Conservation (phyloP, 2,888 invertebrate species). For the Clusia tigrina region DNA sequence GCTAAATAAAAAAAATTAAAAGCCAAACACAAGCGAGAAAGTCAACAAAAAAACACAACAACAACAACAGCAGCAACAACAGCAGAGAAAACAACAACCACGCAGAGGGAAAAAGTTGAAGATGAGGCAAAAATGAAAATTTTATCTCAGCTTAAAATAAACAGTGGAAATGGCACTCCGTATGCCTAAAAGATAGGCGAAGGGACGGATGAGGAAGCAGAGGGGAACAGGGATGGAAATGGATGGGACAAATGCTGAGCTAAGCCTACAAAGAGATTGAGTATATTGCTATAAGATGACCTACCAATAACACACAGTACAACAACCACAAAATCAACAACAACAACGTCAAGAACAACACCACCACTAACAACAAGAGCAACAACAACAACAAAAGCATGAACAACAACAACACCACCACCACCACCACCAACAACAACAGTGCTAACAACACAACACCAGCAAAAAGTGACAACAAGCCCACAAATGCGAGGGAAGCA, state of each 20-base stretch:
- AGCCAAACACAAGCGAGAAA: constrained; percentile 4
- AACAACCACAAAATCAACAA: constrained; percentile 19
- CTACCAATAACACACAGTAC: too few relatives aligned
- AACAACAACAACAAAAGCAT: constrained; percentile 40
- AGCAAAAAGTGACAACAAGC: constrained; percentile 49
- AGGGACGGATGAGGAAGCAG: not conserved
- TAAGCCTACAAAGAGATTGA: too few relatives aligned
- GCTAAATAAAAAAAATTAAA: too few relatives aligned
- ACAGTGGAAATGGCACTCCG: not conserved
- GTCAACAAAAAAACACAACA: constrained; percentile 39
- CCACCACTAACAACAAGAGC: constrained; percentile 19
- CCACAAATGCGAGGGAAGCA: not conserved
- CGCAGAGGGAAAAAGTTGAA: not conserved
- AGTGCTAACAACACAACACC: constrained; percentile 51
- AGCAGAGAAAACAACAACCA: constrained; percentile 18
- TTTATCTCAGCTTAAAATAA: not conserved
- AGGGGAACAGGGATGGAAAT: too few relatives aligned
- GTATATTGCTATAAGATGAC: too few relatives aligned
- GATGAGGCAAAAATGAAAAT: constrained; percentile 6
- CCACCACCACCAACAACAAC: constrained; percentile 22
- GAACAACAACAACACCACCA: constrained; percentile 9
- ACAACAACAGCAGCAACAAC: constrained; percentile 30
- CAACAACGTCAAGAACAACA: constrained; percentile 10
- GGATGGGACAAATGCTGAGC: not conserved
- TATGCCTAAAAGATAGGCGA: not conserved